Evolutionary conservation across 2,888 invertebrate species (phyloP), one percentile per base, ranked within the genome.

Genomic region (Dexiosoma caninum): DNA sequence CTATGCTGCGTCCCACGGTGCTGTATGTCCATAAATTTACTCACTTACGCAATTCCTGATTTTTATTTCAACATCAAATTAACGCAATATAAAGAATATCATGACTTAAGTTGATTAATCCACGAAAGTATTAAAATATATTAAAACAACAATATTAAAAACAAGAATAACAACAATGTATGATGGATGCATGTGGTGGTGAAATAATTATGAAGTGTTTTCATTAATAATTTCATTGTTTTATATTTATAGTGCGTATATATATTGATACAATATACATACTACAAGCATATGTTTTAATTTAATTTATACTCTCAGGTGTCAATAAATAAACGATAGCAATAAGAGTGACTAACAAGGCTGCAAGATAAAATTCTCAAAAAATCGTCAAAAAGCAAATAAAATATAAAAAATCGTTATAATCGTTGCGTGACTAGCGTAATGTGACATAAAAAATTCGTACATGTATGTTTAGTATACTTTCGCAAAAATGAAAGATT

Each of bases 71-170:
- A 49, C 19, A 69, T 76, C 62, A 72, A 81, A 72, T 81, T 72
- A 77, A 81, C 74, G 57, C 72, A 74, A 74, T 30, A 64, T 21
- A 40, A 66, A 44, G 40, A 67, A 59, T 40, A 51, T 67, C 42
- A 59, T 81, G 69, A 77, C 77, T 81, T 81, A 77, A 66, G 64
- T 62, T 74, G 64, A 69, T 81, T 77, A 81, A 77, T 69, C 64
- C n/a, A 74, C 62, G 37, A 44, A 53, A 62, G 57, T 42, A 81
- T 60, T 35, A 42, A 62, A 60, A 62, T 67, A 67, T 69, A 62
- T 66, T 60, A 72, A 69, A 69, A 40, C 16, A 23, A 49, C 46
- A 69, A 49, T 23, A 69, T 19, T 57, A 69, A 37, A 42, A 49
- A 40, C 27, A 71, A 21, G 5, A 71, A 8, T 16, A 37, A 57